Evolutionary conservation across 2,797 vertebrate genomes (phyloP), one percentile per base, ranked within the genome.

Genomic region (Syngnathus rostellatus): DNA sequence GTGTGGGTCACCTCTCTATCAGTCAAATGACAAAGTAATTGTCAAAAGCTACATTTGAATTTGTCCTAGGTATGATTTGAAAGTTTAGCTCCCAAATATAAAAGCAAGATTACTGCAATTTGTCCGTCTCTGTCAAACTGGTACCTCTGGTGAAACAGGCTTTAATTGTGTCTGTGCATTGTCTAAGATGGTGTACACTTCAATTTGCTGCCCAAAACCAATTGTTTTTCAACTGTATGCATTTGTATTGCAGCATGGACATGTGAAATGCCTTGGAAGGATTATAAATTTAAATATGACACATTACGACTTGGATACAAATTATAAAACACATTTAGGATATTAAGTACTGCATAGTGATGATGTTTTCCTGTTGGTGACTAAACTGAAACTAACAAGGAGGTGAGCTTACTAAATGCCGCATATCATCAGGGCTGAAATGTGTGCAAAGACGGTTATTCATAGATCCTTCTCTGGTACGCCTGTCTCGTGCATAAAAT

Each of bases 241-340:
- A 62, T 45, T 62, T 62, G 5, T 74, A 60, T 69, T 10, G 37
- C 45, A 21, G 53, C 69, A 68, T 39, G 65, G 51, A 62, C 69
- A 45, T 74, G 68, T 51, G 65, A 60, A 71, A 62, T 63, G 62
- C 62, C 51, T 66, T 59, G 25, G 37, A 16, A 21, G 67, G 46
- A 83, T 78, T 77, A 75, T 16, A 63, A 74, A 82, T 84, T 78
- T 61, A 84, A 85, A 83, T 85, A 76, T 63, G 72, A 72, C 65
- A 65, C 61, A 75, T 69, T 70, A 68, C 68, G 72, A 78, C 68
- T 66, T 74, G 68, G 63, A 64, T 62, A 64, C 61, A 65, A 80
- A 85, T 83, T 82, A 80, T 39, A 66, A 73, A 72, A 79, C 48
- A 17, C 25, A 71, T 73, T 77, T 64, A 72, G 68, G 50, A 67